phyloP scores from a whole-genome alignment of 2,888 invertebrate genomes.

The Rhagium mordax region DNA sequence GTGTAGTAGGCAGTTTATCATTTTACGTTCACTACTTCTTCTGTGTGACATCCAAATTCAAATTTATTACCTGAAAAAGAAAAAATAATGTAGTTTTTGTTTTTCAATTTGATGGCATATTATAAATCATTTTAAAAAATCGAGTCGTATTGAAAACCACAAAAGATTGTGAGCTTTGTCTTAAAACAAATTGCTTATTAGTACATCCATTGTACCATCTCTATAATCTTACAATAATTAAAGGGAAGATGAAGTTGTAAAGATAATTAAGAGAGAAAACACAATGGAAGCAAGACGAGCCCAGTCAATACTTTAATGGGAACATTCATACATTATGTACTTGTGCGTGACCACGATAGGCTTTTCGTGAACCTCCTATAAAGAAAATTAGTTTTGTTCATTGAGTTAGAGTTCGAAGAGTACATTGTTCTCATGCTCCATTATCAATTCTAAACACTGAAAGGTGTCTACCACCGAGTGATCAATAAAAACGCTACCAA shows the following conservation, averaged over 20 bases:
- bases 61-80: not conserved
- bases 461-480: too few species aligned
- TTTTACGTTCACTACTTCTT: too few species aligned
- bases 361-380: not conserved
- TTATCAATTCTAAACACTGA: too few species aligned
- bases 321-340: not conserved
- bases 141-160: too few species aligned
- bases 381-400: not conserved
- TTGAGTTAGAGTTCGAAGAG: not conserved
- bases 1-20: too few species aligned
- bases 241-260: not conserved
- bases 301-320: not conserved
- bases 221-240: not conserved
- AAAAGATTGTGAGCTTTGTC: not conserved
- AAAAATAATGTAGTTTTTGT: not conserved
- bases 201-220: not conserved
- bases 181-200: not conserved
- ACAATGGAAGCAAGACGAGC: slow-evolving; percentile 10
- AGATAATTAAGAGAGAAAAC: slow-evolving; percentile 9
- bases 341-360: not conserved
- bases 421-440: not conserved
- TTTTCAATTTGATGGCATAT: too few species aligned
- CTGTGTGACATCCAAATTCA: not conserved
- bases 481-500: too few species aligned
- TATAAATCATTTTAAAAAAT: too few species aligned